A percentile compares a stretch with the other conserved stretches of the same genome.
Evolutionary conservation across 2,113 vertebrate genomes (phyloP).

Genomic region (Tylochromis polylepis): DNA sequence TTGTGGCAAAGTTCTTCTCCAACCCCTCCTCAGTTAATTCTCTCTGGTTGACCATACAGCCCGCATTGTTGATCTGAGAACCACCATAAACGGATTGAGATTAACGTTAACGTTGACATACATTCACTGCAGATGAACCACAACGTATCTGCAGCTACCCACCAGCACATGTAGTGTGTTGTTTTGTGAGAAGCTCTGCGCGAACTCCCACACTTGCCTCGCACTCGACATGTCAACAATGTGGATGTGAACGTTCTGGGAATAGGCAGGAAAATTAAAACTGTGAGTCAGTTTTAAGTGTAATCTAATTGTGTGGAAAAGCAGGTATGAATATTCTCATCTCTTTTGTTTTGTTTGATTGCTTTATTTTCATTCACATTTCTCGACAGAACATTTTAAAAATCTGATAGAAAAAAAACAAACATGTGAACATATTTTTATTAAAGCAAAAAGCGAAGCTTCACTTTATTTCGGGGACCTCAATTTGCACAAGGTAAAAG

Average conservation of each 20-base stretch:
- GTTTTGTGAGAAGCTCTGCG: slow-evolving; percentile 71
- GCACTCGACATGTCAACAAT: slow-evolving; percentile 79
- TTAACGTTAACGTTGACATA: accelerated
- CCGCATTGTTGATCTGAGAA: slow-evolving; percentile 81
- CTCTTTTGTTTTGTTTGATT: neutral
- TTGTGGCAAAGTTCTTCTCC: slow-evolving; percentile 86
- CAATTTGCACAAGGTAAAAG: neutral
- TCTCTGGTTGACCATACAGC: slow-evolving; percentile 82
- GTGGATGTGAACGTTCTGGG: slow-evolving; percentile 78
- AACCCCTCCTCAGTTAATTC: slow-evolving; percentile 80
- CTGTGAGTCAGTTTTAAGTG: neutral
- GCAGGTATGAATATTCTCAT: neutral
- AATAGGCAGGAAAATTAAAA: neutral
- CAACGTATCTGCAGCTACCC: slow-evolving; percentile 8
- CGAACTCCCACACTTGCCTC: slow-evolving; percentile 80
- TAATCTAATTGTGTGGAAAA: neutral
- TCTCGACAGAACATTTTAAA: neutral
- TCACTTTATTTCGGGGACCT: neutral
- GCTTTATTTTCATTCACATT: neutral
- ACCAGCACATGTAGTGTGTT: slow-evolving; percentile 79
- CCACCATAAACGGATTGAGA: neutral
- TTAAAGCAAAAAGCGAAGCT: neutral
- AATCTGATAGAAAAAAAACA: neutral
- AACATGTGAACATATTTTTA: neutral
- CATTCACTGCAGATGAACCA: neutral